phyloP scores from a whole-genome alignment of 2,113 vertebrate genomes.

The Procavia capensis region DNA sequence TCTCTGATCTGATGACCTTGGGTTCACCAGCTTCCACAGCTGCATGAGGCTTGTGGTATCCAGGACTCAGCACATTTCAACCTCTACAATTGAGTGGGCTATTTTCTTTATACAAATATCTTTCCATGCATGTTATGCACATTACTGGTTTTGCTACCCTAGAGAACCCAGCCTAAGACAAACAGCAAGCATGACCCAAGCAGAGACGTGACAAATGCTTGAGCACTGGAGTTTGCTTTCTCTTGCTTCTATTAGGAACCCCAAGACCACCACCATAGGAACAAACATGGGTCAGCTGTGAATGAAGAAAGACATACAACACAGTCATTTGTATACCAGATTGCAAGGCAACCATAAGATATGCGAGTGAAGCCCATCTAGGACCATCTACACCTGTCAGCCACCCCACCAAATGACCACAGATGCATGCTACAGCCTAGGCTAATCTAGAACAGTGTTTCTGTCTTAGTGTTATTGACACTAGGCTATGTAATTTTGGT shows the following conservation, averaged over 20 bases:
- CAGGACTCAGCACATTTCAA: no score
- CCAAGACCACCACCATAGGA: neutral
- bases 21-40: no score
- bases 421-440: neutral
- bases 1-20: no score
- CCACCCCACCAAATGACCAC: neutral
- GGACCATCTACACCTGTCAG: neutral
- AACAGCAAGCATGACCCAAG: neutral
- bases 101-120: no score
- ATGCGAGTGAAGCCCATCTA: neutral
- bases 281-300: neutral
- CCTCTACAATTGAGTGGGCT: no score
- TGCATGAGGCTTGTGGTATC: no score
- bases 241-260: neutral
- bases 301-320: neutral
- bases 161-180: no score
- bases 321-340: neutral
- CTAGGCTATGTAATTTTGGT: neutral
- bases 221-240: neutral
- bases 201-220: neutral
- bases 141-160: no score
- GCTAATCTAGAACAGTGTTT: neutral
- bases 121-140: no score
- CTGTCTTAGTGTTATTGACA: neutral
- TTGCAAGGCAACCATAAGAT: neutral